These are phyloP conservation scores for Anthonomus grandis DNA, from an alignment of 1,140 invertebrate species.

Conservation along the genomic window DNA sequence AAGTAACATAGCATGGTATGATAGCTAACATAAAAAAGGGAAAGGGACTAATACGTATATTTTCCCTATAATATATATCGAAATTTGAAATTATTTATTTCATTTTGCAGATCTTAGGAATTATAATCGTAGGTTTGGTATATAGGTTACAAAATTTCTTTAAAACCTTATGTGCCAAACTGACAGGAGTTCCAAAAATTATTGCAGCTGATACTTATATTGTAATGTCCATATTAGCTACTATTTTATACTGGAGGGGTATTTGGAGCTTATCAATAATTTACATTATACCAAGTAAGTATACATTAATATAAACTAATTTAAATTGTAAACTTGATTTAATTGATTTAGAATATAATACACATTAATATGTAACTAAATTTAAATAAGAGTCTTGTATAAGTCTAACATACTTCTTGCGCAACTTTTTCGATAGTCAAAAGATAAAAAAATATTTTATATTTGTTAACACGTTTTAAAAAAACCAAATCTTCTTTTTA, in stretches of 20 bases:
- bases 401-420: not conserved
- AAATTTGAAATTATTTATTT: too few species aligned
- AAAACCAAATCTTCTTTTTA: constrained; percentile 30
- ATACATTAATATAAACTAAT: not conserved
- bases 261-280: constrained; percentile 75
- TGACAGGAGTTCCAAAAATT: constrained; percentile 62
- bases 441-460: not conserved
- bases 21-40: too few species aligned
- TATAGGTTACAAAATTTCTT: constrained; percentile 72
- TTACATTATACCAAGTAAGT: constrained; percentile 67
- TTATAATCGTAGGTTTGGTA: constrained; percentile 64
- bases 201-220: constrained; percentile 71
- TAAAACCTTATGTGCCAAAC: constrained; percentile 60
- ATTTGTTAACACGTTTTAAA: not conserved
- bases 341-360: too few species aligned
- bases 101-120: constrained; percentile 66
- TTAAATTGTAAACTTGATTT: too few species aligned
- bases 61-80: too few species aligned
- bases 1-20: too few species aligned
- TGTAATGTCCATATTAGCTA: constrained; percentile 71
- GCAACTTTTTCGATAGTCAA: too few species aligned
- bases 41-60: too few species aligned
- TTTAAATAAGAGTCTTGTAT: too few species aligned
- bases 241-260: constrained; percentile 82
- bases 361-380: too few species aligned